phyloP scores from a whole-genome alignment of 2,113 vertebrate species.

The Madoqua kirkii region DNA sequence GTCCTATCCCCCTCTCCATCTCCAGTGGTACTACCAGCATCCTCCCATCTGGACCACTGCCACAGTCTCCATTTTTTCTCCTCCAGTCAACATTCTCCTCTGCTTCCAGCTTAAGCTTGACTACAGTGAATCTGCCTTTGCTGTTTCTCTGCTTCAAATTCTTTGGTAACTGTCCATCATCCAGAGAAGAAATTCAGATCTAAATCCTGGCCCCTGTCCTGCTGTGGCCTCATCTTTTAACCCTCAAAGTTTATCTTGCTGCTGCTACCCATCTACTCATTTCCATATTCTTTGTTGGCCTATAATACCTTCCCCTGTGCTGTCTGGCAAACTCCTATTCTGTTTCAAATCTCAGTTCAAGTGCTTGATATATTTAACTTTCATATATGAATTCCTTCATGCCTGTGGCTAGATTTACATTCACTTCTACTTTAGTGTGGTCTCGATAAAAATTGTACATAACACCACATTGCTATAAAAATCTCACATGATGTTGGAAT shows the following conservation, averaged over 20 bases:
- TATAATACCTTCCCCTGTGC: not conserved
- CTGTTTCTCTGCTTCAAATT: not conserved
- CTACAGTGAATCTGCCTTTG: not conserved
- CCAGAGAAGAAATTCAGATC: not conserved
- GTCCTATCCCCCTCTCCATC: not conserved
- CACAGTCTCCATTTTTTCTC: not conserved
- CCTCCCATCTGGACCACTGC: not conserved
- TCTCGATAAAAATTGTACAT: not conserved
- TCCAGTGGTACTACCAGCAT: accelerated
- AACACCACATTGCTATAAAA: not conserved
- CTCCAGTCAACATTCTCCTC: not conserved
- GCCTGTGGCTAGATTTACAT: not conserved
- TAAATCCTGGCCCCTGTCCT: not conserved
- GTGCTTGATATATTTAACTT: not conserved
- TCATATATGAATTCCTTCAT: not conserved
- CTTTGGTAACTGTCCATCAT: not conserved
- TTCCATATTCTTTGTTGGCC: not conserved
- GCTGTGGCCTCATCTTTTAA: not conserved
- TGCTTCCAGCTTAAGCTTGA: not conserved
- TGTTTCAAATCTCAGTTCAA: not conserved
- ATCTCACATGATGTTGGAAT: not conserved
- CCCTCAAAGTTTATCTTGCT: not conserved
- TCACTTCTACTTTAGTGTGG: not conserved
- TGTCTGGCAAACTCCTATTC: not conserved
- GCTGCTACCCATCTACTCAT: accelerated